phyloP scores from a whole-genome alignment of 1,140 invertebrate species.

The Harlomillsia oculata region DNA sequence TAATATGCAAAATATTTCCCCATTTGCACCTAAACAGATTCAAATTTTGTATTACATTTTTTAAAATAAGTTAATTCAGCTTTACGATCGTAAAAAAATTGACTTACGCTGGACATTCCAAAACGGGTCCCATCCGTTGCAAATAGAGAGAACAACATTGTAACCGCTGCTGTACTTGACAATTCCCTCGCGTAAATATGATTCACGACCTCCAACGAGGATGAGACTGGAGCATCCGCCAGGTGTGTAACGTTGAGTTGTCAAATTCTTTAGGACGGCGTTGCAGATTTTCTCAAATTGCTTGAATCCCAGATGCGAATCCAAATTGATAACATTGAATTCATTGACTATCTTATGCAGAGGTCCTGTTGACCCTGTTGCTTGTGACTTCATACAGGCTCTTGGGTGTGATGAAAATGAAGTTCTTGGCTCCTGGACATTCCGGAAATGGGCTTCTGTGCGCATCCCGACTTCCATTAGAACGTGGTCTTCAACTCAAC shows the following conservation, averaged over 20 bases:
- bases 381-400: background rate
- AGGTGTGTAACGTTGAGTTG: constrained; percentile 3
- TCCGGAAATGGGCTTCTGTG: background rate
- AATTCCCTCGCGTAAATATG: background rate
- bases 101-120: constrained; percentile 11
- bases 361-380: background rate
- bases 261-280: background rate
- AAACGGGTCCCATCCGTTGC: constrained; percentile 11
- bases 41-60: no score
- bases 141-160: constrained; percentile 1
- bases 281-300: background rate
- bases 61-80: no score
- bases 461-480: background rate
- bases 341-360: background rate
- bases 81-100: no score
- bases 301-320: background rate
- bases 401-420: background rate
- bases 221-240: background rate
- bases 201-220: background rate
- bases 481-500: background rate
- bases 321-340: background rate
- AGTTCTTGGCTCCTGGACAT: background rate
- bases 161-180: constrained; percentile 11
- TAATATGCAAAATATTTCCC: no score
- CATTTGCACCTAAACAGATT: no score